A percentile compares a stretch with the other conserved stretches of the same genome.
phyloP scores from a whole-genome alignment of 2,888 invertebrate species.

The Chrysolina oricalcia region DNA sequence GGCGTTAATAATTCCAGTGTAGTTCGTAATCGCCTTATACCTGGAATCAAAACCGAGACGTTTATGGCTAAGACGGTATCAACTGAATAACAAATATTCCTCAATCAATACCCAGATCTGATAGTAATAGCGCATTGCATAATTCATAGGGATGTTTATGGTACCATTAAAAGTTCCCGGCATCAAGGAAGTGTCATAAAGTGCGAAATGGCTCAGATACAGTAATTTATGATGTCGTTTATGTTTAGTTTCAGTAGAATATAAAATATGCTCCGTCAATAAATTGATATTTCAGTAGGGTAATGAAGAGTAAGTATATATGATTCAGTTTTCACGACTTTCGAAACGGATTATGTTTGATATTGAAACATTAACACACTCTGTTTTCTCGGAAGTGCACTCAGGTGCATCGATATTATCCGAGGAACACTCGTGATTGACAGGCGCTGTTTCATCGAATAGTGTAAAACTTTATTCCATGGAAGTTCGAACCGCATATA shows the following conservation, averaged over 20 bases:
- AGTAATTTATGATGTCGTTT: slow-evolving; percentile 15
- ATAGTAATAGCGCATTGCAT: slow-evolving; percentile 11
- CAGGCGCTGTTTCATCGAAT: too few species aligned
- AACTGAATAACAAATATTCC: neutral
- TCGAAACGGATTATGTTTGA: too few species aligned
- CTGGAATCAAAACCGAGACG: neutral
- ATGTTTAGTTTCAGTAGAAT: slow-evolving; percentile 8
- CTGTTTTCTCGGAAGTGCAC: too few species aligned
- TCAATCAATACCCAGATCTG: slow-evolving; percentile 10
- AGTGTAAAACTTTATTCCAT: too few species aligned
- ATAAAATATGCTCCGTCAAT: neutral
- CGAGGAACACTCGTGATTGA: too few species aligned
- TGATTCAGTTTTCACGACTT: neutral
- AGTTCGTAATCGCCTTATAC: neutral
- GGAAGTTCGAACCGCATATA: too few species aligned
- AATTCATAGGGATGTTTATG: slow-evolving; percentile 14
- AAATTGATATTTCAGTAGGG: slow-evolving; percentile 8
- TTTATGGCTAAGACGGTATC: slow-evolving; percentile 6
- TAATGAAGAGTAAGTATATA: neutral
- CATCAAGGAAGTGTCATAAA: slow-evolving; percentile 21
- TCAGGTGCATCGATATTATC: too few species aligned
- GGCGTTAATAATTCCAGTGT: neutral
- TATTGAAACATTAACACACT: too few species aligned
- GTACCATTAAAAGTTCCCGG: slow-evolving; percentile 21
- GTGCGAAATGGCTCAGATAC: slow-evolving; percentile 9